Evolutionary conservation across 2,113 vertebrate genomes (phyloP).

Genomic region (Dicentrarchus labrax): DNA sequence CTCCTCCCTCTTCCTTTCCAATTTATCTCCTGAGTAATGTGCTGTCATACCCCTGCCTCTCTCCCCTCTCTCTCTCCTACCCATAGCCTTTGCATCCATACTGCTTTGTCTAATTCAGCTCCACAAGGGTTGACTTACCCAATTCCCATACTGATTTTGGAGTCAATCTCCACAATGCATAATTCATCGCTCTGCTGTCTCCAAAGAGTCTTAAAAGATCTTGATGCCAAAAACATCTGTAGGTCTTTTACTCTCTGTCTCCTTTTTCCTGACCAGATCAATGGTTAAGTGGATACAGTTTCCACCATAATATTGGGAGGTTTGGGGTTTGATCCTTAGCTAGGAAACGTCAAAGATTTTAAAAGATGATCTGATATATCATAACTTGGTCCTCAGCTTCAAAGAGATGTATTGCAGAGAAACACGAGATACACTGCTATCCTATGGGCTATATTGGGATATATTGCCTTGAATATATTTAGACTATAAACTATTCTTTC

Average conservation of each 20-base stretch:
- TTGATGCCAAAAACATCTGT: slow-evolving; percentile 28
- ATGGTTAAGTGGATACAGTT: slow-evolving; percentile 21
- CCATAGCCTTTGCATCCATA: slow-evolving; percentile 62
- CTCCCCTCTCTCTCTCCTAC: slow-evolving; percentile 50
- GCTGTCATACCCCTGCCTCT: slow-evolving; percentile 68
- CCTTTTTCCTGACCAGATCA: slow-evolving; percentile 28
- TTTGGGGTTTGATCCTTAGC: slow-evolving; percentile 40
- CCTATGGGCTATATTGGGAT: not conserved
- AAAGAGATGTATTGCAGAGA: slow-evolving; percentile 21
- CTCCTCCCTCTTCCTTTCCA: slow-evolving; percentile 68
- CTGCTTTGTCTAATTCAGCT: slow-evolving; percentile 65
- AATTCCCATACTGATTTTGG: slow-evolving; percentile 49
- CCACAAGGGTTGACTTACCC: slow-evolving; percentile 45
- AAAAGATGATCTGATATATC: slow-evolving; percentile 33
- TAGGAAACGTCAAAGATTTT: slow-evolving; percentile 40
- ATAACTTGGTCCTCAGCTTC: slow-evolving; percentile 11
- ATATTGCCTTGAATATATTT: slow-evolving; percentile 22
- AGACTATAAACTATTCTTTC: not conserved
- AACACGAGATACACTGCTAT: not conserved
- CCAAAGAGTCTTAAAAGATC: slow-evolving; percentile 42
- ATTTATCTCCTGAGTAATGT: slow-evolving; percentile 80
- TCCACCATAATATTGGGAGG: not conserved
- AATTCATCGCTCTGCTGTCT: slow-evolving; percentile 49
- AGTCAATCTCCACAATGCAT: slow-evolving; percentile 44
- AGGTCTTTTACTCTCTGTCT: slow-evolving; percentile 32